phyloP scores from a whole-genome alignment of 2,888 invertebrate species.

The Melanargia galathea region DNA sequence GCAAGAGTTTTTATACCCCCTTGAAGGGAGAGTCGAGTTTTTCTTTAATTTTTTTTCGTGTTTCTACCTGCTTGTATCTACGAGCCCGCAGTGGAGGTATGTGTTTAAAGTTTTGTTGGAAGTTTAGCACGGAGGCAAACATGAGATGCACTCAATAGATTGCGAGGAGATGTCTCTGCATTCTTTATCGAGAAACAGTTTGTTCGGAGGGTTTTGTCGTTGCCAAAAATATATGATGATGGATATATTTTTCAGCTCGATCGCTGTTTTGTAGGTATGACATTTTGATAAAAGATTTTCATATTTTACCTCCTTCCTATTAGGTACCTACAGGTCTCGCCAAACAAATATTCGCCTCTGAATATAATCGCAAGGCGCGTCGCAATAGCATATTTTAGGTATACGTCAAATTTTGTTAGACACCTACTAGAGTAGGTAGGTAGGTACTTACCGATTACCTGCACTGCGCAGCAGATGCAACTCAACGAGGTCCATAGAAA shows the following conservation, averaged over 20 bases:
- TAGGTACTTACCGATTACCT: too few relatives aligned
- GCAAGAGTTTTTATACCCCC: conserved; percentile 44
- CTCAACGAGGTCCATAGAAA: too few relatives aligned
- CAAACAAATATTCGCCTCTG: too few relatives aligned
- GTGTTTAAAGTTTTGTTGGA: conserved; percentile 38
- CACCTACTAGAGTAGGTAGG: too few relatives aligned
- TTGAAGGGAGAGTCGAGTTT: conserved; percentile 48
- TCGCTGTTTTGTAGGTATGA: not conserved
- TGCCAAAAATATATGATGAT: conserved; percentile 26
- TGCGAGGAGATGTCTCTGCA: conserved; percentile 27
- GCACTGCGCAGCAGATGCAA: too few relatives aligned
- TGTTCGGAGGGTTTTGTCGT: conserved; percentile 18
- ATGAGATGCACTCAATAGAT: conserved; percentile 36
- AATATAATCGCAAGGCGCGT: too few relatives aligned
- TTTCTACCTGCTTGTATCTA: conserved; percentile 61
- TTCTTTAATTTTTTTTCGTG: conserved; percentile 58
- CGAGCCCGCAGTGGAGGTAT: conserved; percentile 42
- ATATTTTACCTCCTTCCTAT: not conserved
- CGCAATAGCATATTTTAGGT: too few relatives aligned
- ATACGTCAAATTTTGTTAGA: too few relatives aligned
- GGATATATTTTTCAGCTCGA: conserved; percentile 11
- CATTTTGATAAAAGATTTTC: not conserved
- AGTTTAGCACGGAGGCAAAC: conserved; percentile 31
- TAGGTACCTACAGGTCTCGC: not conserved
- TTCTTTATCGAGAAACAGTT: conserved; percentile 29